Conservation (phyloP, 2,797 vertebrate species). For the Poecile montanus region DNA sequence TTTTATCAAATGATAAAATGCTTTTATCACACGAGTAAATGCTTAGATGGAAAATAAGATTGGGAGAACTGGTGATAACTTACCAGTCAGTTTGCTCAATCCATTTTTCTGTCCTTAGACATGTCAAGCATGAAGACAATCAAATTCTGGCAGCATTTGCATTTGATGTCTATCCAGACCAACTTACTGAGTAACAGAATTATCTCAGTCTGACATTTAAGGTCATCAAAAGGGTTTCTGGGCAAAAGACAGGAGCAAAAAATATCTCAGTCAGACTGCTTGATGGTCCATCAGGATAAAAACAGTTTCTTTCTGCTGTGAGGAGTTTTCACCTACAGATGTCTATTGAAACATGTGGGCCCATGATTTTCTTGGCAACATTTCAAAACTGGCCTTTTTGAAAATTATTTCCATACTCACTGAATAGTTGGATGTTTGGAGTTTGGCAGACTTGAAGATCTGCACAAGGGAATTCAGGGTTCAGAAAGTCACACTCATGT, state of each 20-base stretch:
- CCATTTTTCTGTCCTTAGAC: not conserved
- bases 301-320: not conserved
- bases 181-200: not conserved
- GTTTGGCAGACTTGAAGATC: not conserved
- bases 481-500: not conserved
- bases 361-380: not conserved
- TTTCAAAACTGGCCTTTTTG: not conserved
- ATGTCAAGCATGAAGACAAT: not conserved
- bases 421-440: not conserved
- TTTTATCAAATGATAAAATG: not conserved
- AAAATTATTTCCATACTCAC: not conserved
- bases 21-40: not conserved
- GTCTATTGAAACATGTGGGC: not conserved
- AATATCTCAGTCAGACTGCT: rapidly evolving
- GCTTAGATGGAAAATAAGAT: not conserved
- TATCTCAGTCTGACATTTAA: not conserved
- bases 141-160: not conserved
- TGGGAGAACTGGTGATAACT: not conserved
- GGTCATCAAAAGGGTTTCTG: not conserved
- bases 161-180: not conserved
- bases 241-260: rapidly evolving
- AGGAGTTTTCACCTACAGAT: not conserved
- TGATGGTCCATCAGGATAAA: not conserved
- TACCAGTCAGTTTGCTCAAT: not conserved
- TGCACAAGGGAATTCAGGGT: not conserved